These are phyloP conservation scores for Listrodromus nycthemerus DNA, from an alignment of 2,888 invertebrate species.

Conservation along the genomic window DNA sequence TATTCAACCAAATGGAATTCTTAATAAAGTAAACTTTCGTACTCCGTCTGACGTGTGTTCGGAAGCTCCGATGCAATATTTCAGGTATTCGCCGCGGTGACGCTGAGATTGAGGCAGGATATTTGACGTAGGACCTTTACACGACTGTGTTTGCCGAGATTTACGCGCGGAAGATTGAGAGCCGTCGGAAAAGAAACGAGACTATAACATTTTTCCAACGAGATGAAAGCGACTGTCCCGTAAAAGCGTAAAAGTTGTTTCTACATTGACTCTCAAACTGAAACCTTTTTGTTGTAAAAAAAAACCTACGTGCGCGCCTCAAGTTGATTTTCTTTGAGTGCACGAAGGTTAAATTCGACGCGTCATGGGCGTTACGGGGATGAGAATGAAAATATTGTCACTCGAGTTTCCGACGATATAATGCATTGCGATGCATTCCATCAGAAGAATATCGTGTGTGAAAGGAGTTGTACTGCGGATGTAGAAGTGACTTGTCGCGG, in stretches of 20 bases:
- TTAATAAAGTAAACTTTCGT: neutral
- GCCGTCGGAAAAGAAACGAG: neutral
- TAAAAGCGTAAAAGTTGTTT: neutral
- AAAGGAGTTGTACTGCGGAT: neutral
- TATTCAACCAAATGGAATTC: neutral
- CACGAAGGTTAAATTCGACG: too few relatives aligned
- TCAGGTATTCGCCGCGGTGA: neutral
- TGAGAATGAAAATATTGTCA: neutral
- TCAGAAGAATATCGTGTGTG: neutral
- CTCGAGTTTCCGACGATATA: neutral
- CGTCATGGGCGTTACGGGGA: too few relatives aligned
- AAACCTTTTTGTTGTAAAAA: neutral
- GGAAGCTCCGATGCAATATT: conserved; percentile 3
- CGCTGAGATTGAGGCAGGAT: neutral
- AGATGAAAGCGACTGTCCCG: neutral
- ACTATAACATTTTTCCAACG: neutral
- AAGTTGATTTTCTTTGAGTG: neutral
- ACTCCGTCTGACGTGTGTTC: neutral
- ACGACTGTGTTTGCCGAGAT: neutral
- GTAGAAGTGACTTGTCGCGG: neutral
- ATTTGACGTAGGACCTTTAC: conserved; percentile 4
- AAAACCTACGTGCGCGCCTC: neutral
- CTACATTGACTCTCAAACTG: neutral
- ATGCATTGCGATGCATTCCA: neutral
- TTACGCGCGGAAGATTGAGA: conserved; percentile 11